Evolutionary conservation across 1,140 invertebrate genomes (phyloP).

Genomic region (Anastrepha ludens): DNA sequence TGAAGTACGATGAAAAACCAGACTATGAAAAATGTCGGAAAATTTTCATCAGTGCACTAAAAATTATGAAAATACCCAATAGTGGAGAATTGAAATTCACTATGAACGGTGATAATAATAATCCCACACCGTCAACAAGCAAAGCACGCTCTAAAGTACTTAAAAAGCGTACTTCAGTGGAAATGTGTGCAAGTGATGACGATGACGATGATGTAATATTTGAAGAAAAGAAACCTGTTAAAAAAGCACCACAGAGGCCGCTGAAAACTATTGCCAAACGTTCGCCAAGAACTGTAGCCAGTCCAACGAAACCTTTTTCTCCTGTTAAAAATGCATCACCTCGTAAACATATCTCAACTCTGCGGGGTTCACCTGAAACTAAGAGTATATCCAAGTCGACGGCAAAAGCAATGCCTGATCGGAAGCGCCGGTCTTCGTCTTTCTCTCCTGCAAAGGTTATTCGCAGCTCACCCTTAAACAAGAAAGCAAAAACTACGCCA

Average conservation of each 20-base stretch:
- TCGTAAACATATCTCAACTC: background rate
- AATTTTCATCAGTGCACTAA: conserved; percentile 79
- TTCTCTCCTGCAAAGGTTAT: conserved; percentile 15
- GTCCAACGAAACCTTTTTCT: background rate
- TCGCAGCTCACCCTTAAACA: conserved; percentile 12
- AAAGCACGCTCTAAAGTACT: conserved; percentile 55
- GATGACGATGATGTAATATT: conserved; percentile 57
- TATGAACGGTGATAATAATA: conserved; percentile 60
- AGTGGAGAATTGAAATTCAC: conserved; percentile 70
- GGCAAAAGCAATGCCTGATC: background rate
- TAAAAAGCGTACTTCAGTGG: conserved; percentile 64
- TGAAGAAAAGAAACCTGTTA: conserved; percentile 50
- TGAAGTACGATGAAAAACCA: conserved; percentile 83
- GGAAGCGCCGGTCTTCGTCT: conserved; percentile 18
- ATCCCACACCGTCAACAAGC: conserved; percentile 53
- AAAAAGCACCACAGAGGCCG: conserved; percentile 40
- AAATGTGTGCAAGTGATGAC: conserved; percentile 76
- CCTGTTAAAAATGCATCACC: background rate
- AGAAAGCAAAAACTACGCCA: conserved; percentile 58
- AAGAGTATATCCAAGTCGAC: conserved; percentile 53
- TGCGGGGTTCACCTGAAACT: background rate
- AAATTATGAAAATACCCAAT: conserved; percentile 71
- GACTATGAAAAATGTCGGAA: conserved; percentile 84
- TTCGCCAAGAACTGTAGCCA: conserved; percentile 43
- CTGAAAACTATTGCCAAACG: conserved; percentile 50